phyloP scores from a whole-genome alignment of 2,113 vertebrate species.

The Varanus salvator region DNA sequence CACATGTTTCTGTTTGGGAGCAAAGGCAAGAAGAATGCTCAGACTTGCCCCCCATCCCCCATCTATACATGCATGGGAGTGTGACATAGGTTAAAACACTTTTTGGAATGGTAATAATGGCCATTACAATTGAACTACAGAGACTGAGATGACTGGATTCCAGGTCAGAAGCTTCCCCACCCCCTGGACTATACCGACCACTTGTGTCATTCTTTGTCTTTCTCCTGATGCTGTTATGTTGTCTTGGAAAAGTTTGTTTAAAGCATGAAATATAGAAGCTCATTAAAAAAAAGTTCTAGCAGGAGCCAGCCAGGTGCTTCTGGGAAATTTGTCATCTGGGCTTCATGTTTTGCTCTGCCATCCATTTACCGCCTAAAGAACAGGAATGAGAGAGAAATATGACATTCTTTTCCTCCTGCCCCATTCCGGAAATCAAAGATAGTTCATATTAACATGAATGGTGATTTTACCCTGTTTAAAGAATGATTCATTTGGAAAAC shows the following conservation, averaged over 20 bases:
- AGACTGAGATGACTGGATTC: too few relatives aligned
- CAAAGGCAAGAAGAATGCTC: too few relatives aligned
- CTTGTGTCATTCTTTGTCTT: neutral
- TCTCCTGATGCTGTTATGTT: neutral
- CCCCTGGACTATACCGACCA: neutral
- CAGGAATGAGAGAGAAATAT: constrained; percentile 64
- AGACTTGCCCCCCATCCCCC: too few relatives aligned
- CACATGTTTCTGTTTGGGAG: too few relatives aligned
- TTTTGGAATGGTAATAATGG: too few relatives aligned
- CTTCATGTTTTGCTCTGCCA: constrained; percentile 59
- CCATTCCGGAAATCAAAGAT: constrained; percentile 50
- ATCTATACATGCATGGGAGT: too few relatives aligned
- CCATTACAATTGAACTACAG: too few relatives aligned
- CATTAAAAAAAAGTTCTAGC: neutral
- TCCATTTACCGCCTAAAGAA: constrained; percentile 65
- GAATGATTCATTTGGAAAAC: constrained; percentile 65
- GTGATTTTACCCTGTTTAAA: constrained; percentile 67
- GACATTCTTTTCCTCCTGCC: constrained; percentile 38
- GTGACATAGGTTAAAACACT: too few relatives aligned
- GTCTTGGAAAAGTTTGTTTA: neutral
- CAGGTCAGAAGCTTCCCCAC: neutral
- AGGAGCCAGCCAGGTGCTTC: neutral
- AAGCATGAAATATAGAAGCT: neutral
- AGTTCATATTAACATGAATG: constrained; percentile 76
- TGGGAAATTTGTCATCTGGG: neutral